Base-by-base conservation (phyloP, 1,140 invertebrate genomes). In the Musca domestica region DNA sequence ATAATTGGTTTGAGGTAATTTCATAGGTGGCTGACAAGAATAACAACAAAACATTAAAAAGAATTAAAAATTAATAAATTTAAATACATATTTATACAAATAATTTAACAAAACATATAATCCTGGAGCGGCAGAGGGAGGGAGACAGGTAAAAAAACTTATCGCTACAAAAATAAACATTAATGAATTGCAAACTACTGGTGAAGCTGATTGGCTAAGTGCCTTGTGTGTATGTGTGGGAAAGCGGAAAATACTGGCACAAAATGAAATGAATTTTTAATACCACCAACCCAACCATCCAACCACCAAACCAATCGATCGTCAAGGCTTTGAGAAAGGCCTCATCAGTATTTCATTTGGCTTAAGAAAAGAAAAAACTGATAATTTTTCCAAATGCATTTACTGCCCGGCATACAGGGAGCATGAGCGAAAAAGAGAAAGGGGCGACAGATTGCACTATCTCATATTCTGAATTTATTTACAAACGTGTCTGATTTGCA, bases 401-500 rank as follows among this genome's bases (percentile, higher is more conserved):
- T 41, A 2, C 12, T 41, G 5, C 12, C 2, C 2, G 2, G 34
- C 4, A 41, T 5, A n/a, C n/a, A n/a, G n/a, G n/a, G 52, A 56
- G 52, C 14, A 7, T n/a, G 25, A 27, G 25, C 10, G 6, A 63
- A 14, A 34, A 61, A 22, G 9, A 15, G 10, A 23, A 22, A 12
- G 56, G 25, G 25, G 25, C 14, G 19, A 14, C 10, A 25, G 25
- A 19, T 7, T 61, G 25, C 3, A n/a, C 52, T 34, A 23, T 6
- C 10, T 9, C 23, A 20, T 41, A 12, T 41, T 7, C 5, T 23
- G 27, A 47, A 6, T 68, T 20, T 54, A 65, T 54, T 66, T 67
- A 67, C 41, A 70, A 48, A 54, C 77, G 74, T 51, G 76, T 80
- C 72, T 77, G 76, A 68, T 80, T 71, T 52, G 77, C 48, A 54